phyloP scores from a whole-genome alignment of 2,797 vertebrate genomes.

The Spheniscus humboldti region DNA sequence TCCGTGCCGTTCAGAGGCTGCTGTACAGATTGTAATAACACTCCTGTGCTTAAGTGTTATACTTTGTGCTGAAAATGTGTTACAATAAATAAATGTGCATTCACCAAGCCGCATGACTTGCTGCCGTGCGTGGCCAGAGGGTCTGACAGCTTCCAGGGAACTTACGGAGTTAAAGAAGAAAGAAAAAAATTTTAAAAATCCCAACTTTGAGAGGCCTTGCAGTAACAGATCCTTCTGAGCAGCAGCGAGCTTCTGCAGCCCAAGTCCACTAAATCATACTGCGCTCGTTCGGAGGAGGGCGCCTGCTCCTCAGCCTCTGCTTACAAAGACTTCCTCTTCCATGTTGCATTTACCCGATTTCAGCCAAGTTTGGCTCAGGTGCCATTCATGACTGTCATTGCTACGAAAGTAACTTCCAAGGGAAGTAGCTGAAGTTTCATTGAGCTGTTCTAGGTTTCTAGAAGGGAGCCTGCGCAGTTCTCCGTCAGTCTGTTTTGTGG shows the following conservation, averaged over 20 bases:
- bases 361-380: not conserved
- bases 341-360: accelerated
- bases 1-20: not conserved
- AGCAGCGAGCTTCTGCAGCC: not conserved
- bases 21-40: not conserved
- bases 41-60: constrained; percentile 13
- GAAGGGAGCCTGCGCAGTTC: not conserved
- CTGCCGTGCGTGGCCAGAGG: not conserved
- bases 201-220: not conserved
- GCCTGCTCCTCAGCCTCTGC: not conserved
- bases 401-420: not conserved
- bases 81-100: constrained; percentile 64
- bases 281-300: not conserved
- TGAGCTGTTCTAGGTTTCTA: not conserved
- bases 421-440: not conserved
- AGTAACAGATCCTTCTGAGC: not conserved
- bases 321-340: not conserved
- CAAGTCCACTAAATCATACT: too few species aligned
- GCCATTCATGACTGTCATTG: accelerated
- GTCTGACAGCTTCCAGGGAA: not conserved
- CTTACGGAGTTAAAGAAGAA: not conserved
- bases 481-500: accelerated
- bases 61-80: constrained; percentile 39
- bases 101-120: not conserved
- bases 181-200: not conserved